Percentiles rank a stretch among this genome's conserved stretches.
Conservation (phyloP, 2,797 vertebrate species). For the Caiman crocodilus region DNA sequence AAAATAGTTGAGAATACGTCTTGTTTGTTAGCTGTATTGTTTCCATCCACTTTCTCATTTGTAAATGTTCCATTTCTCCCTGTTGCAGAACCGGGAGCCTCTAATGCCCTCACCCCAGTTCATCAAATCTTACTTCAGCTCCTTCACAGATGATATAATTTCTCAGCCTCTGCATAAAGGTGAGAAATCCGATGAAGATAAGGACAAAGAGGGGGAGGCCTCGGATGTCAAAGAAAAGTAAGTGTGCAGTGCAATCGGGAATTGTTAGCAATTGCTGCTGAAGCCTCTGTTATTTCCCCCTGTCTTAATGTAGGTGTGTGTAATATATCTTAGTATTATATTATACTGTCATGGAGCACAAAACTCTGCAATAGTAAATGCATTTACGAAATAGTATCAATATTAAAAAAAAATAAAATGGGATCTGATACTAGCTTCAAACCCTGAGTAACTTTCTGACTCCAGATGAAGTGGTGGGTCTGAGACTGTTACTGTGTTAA, state of each 20-base stretch:
- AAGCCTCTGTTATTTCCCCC: neutral
- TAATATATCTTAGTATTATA: neutral
- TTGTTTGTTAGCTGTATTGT: neutral
- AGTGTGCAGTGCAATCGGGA: conserved; percentile 55
- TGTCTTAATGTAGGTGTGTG: neutral
- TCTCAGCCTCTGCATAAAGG: conserved; percentile 96
- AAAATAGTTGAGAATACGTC: neutral
- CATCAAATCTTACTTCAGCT: conserved; percentile 99
- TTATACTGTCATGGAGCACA: no score
- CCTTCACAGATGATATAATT: conserved; percentile 98
- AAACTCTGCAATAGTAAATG: neutral
- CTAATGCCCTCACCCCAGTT: conserved; percentile 99
- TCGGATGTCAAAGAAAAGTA: conserved; percentile 95
- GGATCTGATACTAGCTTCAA: neutral
- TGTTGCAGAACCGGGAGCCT: conserved; percentile 94
- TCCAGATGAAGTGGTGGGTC: neutral
- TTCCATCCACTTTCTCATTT: neutral
- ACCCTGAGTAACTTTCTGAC: neutral
- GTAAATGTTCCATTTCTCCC: conserved; percentile 38
- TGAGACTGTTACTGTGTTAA: neutral
- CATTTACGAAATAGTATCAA: neutral
- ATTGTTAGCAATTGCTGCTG: neutral
- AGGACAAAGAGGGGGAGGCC: conserved; percentile 97
- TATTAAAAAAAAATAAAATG: neutral
- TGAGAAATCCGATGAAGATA: conserved; percentile 99